Conservation (phyloP, 2,888 invertebrate genomes). For the Diplolepis rosae region DNA sequence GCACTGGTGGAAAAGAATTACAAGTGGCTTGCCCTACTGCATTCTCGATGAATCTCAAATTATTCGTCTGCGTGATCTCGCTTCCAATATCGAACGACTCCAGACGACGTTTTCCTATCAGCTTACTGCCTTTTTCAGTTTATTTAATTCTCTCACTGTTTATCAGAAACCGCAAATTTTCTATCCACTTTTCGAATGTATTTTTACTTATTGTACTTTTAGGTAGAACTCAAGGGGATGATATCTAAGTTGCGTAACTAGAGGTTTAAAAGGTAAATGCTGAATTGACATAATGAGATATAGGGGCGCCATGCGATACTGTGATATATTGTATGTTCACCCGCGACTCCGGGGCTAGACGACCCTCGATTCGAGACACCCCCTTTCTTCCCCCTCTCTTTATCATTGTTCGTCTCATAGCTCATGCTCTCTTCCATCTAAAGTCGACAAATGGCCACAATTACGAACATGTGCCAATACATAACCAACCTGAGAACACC, state of each 20-base stretch:
- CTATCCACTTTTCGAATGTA: neutral
- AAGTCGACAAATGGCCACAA: conserved; percentile 67
- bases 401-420: conserved; percentile 36
- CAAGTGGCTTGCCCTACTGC: conserved; percentile 69
- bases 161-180: neutral
- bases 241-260: neutral
- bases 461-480: conserved; percentile 68
- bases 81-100: conserved; percentile 44
- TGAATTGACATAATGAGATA: conserved; percentile 47
- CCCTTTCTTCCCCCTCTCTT: conserved; percentile 37
- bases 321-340: conserved; percentile 67
- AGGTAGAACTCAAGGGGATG: no score
- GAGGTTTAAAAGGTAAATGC: neutral
- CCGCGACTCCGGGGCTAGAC: conserved; percentile 34
- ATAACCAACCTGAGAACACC: conserved; percentile 51
- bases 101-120: conserved; percentile 38
- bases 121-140: conserved; percentile 31
- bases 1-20: conserved; percentile 68
- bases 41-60: conserved; percentile 71
- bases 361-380: conserved; percentile 40
- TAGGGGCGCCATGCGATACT: conserved; percentile 64
- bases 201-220: neutral
- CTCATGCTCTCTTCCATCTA: conserved; percentile 41
- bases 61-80: conserved; percentile 60
- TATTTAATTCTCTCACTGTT: neutral